phyloP scores from a whole-genome alignment of 2,113 vertebrate species.

The Megaceryle maxima region DNA sequence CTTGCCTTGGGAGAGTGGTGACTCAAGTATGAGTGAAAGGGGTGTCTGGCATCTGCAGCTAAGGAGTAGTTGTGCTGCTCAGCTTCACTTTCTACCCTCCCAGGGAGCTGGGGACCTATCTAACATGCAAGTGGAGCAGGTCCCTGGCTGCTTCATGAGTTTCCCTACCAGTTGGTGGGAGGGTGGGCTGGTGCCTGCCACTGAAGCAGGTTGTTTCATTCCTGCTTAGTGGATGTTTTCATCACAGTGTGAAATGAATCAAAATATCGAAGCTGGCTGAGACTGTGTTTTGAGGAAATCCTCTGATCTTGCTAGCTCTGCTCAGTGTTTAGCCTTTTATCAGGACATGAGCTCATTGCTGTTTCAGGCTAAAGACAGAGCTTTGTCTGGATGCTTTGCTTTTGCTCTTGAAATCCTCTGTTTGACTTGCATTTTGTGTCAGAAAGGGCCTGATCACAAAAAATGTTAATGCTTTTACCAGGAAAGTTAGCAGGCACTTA shows the following conservation, averaged over 20 bases:
- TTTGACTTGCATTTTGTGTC: slow-evolving; percentile 31
- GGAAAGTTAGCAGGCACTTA: slow-evolving; percentile 34
- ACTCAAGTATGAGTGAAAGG: not conserved
- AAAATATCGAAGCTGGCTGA: not conserved
- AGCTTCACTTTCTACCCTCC: not conserved
- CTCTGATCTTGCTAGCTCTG: slow-evolving; percentile 43
- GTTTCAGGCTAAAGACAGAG: slow-evolving; percentile 37
- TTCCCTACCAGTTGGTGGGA: not conserved
- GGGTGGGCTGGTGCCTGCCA: not conserved
- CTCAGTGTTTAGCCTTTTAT: slow-evolving; percentile 52
- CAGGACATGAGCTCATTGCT: slow-evolving; percentile 4
- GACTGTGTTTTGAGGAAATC: slow-evolving; percentile 23
- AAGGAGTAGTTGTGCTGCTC: not conserved
- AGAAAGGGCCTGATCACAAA: slow-evolving; percentile 36
- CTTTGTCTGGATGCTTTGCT: slow-evolving; percentile 24
- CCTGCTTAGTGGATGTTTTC: not conserved
- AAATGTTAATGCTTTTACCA: slow-evolving; percentile 11
- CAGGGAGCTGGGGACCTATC: not conserved
- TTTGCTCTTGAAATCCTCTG: slow-evolving; percentile 13
- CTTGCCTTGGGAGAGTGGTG: not conserved
- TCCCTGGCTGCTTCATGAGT: not conserved
- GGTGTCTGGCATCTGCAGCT: not conserved
- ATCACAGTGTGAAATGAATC: not conserved
- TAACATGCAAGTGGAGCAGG: not conserved
- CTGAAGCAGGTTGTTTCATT: not conserved